A percentile compares a stretch with the other conserved stretches of the same genome.
Conservation (phyloP, 2,113 vertebrate species). For the Sterna hirundo region DNA sequence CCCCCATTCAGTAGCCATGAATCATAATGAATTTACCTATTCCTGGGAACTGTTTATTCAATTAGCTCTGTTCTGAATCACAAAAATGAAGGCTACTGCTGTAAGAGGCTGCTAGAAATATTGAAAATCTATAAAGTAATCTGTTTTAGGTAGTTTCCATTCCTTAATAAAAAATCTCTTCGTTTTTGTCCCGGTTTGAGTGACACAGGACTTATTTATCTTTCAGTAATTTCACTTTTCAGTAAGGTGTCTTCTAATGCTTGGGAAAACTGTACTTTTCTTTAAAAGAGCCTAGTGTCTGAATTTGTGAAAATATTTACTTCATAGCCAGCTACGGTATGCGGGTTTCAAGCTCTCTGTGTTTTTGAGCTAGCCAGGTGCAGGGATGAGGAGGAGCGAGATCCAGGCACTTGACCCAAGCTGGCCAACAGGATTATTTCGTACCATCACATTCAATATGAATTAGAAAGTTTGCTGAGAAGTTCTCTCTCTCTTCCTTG, state of each 20-base stretch:
- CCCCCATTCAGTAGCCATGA: not conserved
- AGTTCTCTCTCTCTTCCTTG: not conserved
- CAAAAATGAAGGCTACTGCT: not conserved
- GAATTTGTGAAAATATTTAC: too few species aligned
- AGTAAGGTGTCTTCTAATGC: too few species aligned
- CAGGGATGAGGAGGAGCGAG: too few species aligned
- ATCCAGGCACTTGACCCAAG: too few species aligned
- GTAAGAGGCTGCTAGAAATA: not conserved
- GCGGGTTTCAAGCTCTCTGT: too few species aligned
- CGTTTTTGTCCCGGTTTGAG: not conserved
- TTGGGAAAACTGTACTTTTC: too few species aligned
- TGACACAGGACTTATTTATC: not conserved
- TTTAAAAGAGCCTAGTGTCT: too few species aligned
- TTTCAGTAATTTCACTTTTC: not conserved
- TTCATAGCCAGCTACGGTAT: too few species aligned
- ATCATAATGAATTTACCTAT: not conserved
- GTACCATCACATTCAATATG: not conserved
- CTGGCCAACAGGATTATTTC: too few species aligned
- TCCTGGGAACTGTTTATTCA: not conserved
- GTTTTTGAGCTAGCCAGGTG: too few species aligned
- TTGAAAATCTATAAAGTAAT: not conserved
- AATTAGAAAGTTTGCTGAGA: not conserved
- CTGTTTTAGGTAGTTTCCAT: not conserved
- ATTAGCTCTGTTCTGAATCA: not conserved
- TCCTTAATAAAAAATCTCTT: not conserved